Percentiles rank a stretch among this genome's conserved stretches.
These are phyloP conservation scores for Paracanthobrama guichenoti DNA, from an alignment of 2,113 vertebrate genomes.

Conservation along the genomic window DNA sequence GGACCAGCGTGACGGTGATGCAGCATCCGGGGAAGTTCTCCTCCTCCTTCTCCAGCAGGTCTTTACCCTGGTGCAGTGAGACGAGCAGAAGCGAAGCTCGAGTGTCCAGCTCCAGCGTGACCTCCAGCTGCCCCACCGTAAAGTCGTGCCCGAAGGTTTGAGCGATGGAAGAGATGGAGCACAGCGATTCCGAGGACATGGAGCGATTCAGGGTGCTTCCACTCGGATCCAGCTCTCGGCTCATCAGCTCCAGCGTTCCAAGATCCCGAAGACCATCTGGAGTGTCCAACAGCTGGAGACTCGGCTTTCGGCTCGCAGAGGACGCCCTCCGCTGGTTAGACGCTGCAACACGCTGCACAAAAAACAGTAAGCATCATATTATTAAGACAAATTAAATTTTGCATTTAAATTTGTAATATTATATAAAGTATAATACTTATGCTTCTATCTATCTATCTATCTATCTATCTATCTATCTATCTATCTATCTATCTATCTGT, in stretches of 20 bases:
- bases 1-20: conserved; percentile 87
- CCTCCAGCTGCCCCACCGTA: conserved; percentile 93
- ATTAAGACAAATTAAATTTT: neutral
- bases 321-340: conserved; percentile 72
- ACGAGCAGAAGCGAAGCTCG: conserved; percentile 77
- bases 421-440: too few relatives aligned
- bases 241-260: conserved; percentile 92
- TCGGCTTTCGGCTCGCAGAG: conserved; percentile 77
- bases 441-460: too few relatives aligned
- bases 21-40: conserved; percentile 91
- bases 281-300: conserved; percentile 83
- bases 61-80: conserved; percentile 92
- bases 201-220: conserved; percentile 81
- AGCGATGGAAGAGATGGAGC: conserved; percentile 93
- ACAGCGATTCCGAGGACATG: conserved; percentile 90
- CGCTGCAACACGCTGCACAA: conserved; percentile 74
- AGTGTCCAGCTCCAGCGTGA: conserved; percentile 84
- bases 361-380: neutral
- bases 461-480: too few relatives aligned
- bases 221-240: conserved; percentile 83
- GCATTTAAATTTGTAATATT: too few relatives aligned
- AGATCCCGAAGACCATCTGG: conserved; percentile 88
- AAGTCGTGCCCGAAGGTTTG: conserved; percentile 96
- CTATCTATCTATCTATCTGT: too few relatives aligned
- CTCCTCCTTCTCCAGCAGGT: conserved; percentile 93